phyloP scores from a whole-genome alignment of 2,888 invertebrate genomes.

The Leucania comma region DNA sequence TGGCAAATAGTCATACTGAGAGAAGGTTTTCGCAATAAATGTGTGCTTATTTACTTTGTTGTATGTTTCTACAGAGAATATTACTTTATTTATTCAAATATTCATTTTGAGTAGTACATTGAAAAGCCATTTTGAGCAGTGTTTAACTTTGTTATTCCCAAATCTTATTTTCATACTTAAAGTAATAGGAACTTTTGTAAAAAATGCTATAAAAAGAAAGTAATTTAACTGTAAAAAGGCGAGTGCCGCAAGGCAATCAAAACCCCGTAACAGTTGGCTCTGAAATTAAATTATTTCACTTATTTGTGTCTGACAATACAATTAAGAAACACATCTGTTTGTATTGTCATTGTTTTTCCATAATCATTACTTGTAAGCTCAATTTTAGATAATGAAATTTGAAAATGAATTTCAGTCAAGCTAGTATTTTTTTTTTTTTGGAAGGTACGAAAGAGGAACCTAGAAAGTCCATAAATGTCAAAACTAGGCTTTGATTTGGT shows the following conservation, averaged over 20 bases:
- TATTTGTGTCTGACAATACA: slow-evolving; percentile 42
- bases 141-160: slow-evolving; percentile 3
- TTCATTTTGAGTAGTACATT: slow-evolving; percentile 1
- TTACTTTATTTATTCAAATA: neutral
- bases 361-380: slow-evolving; percentile 19
- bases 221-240: slow-evolving; percentile 9
- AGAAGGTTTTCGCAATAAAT: slow-evolving; percentile 20
- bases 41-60: slow-evolving; percentile 18
- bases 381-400: too few relatives aligned
- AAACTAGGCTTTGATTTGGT: too few relatives aligned
- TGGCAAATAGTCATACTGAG: slow-evolving; percentile 27
- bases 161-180: neutral
- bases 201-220: slow-evolving; percentile 19
- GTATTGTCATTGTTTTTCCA: slow-evolving; percentile 28
- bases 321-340: slow-evolving; percentile 47
- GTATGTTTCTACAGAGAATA: neutral
- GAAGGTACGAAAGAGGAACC: too few relatives aligned
- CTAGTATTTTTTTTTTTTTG: too few relatives aligned
- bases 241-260: slow-evolving; percentile 8
- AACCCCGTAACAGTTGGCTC: slow-evolving; percentile 10
- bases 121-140: neutral
- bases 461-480: too few relatives aligned
- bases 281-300: slow-evolving; percentile 33
- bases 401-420: too few relatives aligned
- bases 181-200: slow-evolving; percentile 1